A percentile compares a stretch with the other conserved stretches of the same genome.
These are phyloP conservation scores for Setipinna tenuifilis DNA, from an alignment of 2,797 vertebrate species.

Conservation along the genomic window DNA sequence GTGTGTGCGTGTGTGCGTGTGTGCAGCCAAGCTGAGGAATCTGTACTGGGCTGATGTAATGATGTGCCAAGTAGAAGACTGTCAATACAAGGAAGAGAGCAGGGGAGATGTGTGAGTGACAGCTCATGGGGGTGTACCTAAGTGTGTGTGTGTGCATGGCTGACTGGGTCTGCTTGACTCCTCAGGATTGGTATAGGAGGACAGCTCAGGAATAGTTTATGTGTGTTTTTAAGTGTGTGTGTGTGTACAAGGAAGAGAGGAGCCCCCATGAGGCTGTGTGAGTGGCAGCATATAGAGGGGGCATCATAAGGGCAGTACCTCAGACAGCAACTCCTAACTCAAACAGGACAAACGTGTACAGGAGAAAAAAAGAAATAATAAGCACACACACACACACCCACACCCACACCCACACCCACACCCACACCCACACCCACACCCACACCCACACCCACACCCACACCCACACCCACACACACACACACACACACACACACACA, in stretches of 20 bases:
- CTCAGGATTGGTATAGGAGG: too few species aligned
- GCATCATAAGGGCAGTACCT: too few species aligned
- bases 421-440: neutral
- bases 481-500: neutral
- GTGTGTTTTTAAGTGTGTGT: too few species aligned
- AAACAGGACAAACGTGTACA: neutral
- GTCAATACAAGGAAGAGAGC: too few species aligned
- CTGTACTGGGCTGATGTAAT: neutral
- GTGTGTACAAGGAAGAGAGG: too few species aligned
- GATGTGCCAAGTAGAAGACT: neutral
- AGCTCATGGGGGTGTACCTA: neutral
- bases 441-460: neutral
- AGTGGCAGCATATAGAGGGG: too few species aligned
- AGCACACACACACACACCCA: neutral
- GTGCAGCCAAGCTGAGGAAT: neutral
- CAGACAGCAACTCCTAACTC: neutral
- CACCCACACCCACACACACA: neutral
- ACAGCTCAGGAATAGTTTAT: too few species aligned
- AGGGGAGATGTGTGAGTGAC: neutral
- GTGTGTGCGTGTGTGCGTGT: neutral
- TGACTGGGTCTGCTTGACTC: too few species aligned
- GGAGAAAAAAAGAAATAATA: neutral
- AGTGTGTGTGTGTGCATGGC: too few species aligned
- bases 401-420: neutral
- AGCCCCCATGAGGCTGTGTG: too few species aligned